Evolutionary conservation across 1,140 invertebrate species (phyloP), one percentile per base, ranked within the genome.

Genomic region (Ladona fulva): DNA sequence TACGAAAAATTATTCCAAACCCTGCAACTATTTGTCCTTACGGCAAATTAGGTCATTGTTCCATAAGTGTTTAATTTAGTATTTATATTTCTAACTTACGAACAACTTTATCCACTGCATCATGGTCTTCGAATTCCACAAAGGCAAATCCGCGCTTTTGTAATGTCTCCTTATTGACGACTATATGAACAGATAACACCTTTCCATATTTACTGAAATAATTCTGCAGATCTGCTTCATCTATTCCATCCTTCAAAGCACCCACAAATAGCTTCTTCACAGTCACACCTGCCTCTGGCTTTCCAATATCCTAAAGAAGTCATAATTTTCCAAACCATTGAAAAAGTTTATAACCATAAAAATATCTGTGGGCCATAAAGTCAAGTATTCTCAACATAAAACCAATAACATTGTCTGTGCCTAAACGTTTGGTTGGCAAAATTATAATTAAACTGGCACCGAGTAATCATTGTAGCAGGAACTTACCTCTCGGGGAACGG

Each of bases 191-290:
- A 73, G 92, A 93, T n/a, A 92, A 87, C 79, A 97, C 93, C 59
- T 88, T 91, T 0, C 97, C 97, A 85, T 91, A 99, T 77, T 90
- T 87, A 77, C 91, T 89, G 84, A 97, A 97, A 83, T 96, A 94
- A 78, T 94, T 90, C 80, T 91, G 87, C 0, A 97, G 85, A 83
- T 96, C 93, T 73, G 95, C 92, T 83, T 97, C 95, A 82, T 95
- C 93, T 80, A 95, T 90, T 78, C 96, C 95, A 82, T 97, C 94
- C 81, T 94, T 94, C 0, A 98, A 87, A 1, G 95, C 95, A 78
- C 95, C 95, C 79, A 98, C 93, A 84, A 97, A 99, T 1, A 98
- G 86, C 86, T 99, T 98, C 81, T 97, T 97, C 0, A 98, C 96
- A 0, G 97, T 96, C 7, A 95, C 93, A 77, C 97, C 96, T 37